Base-by-base conservation (phyloP, 1,140 invertebrate species). In the Pseudomyrmex sp. region DNA sequence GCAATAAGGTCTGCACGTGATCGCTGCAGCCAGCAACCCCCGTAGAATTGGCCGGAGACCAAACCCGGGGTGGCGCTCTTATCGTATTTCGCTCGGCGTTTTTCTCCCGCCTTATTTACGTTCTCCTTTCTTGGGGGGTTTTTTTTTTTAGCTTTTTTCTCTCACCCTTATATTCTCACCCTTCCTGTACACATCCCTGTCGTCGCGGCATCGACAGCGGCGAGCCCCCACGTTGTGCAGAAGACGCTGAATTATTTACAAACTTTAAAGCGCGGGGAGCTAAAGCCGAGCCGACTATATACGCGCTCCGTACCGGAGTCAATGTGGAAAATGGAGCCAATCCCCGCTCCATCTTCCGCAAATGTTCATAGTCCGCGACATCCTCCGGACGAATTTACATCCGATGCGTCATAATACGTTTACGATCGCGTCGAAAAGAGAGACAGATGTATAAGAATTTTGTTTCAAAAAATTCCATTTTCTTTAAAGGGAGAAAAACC, bases 171-270 rank as follows among this genome's bases (percentile, higher is more conserved):
- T 13, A 15, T 44, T 10, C 44, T 75, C 58, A 23, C 15, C 20
- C 59, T 48, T 20, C 15, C n/a, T n/a, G 46, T 66, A 65, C 61
- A 52, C 58, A 61, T 75, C 59, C 50, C 50, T 35, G 61, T 63
- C 75, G 59, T 72, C 35, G 56, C 18, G 58, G 15, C 83, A 80
- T 79, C 73, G 52, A 82, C 48, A 26, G 13, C 62, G 35, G n/a
- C 72, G 50, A 20, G 18, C 46, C 54, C 72, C 5, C 35, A 35
- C 35, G 72, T 77, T 79, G 61, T 90, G 87, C 80, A 85, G 85
- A 83, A 84, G 73, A 74, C 66, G 66, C 76, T 90, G 88, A 91
- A 91, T 91, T 88, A 91, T 90, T 90, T 89, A 90, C 84, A 74
- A 86, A 85, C 54, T 82, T 83, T 83, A 59, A 82, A 76, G 68